Evolutionary conservation across 2,113 vertebrate species (phyloP).

Genomic region (Mionectes macconnelli): DNA sequence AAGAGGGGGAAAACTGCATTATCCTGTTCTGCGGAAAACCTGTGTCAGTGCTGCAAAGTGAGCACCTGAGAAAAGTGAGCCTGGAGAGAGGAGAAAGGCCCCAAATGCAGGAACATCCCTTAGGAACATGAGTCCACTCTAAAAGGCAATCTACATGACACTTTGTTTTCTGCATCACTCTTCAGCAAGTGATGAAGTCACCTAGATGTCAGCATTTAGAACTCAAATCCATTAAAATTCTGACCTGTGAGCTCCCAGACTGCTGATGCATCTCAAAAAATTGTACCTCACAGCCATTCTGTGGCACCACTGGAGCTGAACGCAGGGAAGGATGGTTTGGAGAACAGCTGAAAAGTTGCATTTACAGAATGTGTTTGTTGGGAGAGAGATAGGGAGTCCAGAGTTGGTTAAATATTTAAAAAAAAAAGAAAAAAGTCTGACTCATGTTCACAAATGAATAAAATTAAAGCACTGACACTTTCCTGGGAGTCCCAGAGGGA

Average conservation of each 20-base stretch:
- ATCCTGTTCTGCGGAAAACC: not conserved
- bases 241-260: not conserved
- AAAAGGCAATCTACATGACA: not conserved
- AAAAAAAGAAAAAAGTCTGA: not conserved
- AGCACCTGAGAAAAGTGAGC: not conserved
- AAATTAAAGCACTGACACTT: not conserved
- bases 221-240: not conserved
- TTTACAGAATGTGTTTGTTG: not conserved
- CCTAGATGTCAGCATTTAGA: not conserved
- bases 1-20: not conserved
- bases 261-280: not conserved
- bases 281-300: not conserved
- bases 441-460: not conserved
- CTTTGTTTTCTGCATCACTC: not conserved
- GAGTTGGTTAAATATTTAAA: not conserved
- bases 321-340: not conserved
- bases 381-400: not conserved
- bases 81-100: not conserved
- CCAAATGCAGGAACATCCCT: not conserved
- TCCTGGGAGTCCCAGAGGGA: not conserved
- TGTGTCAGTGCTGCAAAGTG: not conserved
- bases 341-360: not conserved
- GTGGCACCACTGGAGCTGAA: not conserved
- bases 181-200: not conserved
- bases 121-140: rapidly evolving